These are phyloP conservation scores for Irena cyanogastra DNA, from an alignment of 2,113 vertebrate genomes.

Conservation along the genomic window DNA sequence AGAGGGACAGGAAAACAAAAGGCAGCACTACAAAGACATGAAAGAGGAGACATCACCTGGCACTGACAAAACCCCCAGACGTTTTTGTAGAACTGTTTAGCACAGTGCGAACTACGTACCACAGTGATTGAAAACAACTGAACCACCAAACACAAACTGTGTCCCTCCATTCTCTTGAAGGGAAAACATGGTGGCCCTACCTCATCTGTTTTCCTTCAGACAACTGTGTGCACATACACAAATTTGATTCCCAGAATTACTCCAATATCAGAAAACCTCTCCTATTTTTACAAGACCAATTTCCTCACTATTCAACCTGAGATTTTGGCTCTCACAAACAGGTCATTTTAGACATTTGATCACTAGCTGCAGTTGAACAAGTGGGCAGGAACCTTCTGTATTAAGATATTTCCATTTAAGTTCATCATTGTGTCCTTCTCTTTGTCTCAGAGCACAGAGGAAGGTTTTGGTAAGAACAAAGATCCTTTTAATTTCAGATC, in stretches of 20 bases:
- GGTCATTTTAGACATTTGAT: background rate
- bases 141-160: background rate
- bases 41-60: background rate
- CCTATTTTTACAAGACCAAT: background rate
- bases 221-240: background rate
- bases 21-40: background rate
- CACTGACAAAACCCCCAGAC: background rate
- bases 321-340: background rate
- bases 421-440: background rate
- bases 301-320: background rate
- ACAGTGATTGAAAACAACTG: background rate
- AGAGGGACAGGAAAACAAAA: background rate
- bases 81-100: background rate
- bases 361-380: background rate
- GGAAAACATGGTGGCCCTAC: background rate
- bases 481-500: background rate
- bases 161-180: background rate
- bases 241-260: background rate
- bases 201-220: background rate
- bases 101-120: background rate
- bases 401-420: background rate
- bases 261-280: background rate
- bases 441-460: background rate
- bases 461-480: background rate
- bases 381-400: background rate